These are phyloP conservation scores for Malurus splendens DNA, from an alignment of 2,797 vertebrate genomes.

Conservation along the genomic window DNA sequence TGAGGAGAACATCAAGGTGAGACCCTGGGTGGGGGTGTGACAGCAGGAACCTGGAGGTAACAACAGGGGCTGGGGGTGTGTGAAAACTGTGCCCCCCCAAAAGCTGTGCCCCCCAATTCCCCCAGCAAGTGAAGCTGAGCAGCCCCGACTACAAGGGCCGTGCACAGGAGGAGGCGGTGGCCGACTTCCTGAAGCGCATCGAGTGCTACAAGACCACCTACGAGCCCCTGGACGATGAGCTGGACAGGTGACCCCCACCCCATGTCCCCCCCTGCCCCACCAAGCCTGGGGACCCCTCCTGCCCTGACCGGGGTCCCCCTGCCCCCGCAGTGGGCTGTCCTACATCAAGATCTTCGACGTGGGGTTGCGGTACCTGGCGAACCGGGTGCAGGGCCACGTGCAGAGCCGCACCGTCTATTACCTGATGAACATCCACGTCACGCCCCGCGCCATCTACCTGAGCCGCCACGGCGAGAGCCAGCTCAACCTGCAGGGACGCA, in stretches of 20 bases:
- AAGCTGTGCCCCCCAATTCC: fast-evolving
- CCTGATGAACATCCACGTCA: constrained; percentile 93
- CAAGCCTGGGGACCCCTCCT: neutral
- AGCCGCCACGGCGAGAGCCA: constrained; percentile 90
- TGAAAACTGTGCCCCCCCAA: neutral
- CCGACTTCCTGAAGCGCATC: constrained; percentile 88
- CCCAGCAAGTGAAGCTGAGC: constrained; percentile 89
- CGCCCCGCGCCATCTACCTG: constrained; percentile 86
- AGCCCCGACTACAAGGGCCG: constrained; percentile 86
- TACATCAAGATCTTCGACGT: constrained; percentile 95
- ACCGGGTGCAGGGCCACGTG: constrained; percentile 88
- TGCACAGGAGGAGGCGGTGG: constrained; percentile 82
- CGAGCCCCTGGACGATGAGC: constrained; percentile 80
- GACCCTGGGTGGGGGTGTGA: neutral
- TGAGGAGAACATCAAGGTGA: constrained; percentile 88
- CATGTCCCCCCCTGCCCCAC: fast-evolving
- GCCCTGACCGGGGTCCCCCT: neutral
- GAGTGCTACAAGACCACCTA: constrained; percentile 86
- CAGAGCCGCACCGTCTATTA: constrained; percentile 91
- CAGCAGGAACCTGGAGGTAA: too few relatives aligned
- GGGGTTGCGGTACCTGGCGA: constrained; percentile 86
- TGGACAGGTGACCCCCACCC: constrained; percentile 77
- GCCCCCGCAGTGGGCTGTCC: constrained; percentile 74
- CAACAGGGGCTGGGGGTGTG: neutral
- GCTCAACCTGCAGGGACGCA: constrained; percentile 84